Evolutionary conservation across 2,113 vertebrate species (phyloP), one percentile per base, ranked within the genome.

Genomic region (Paedocypris sp.): DNA sequence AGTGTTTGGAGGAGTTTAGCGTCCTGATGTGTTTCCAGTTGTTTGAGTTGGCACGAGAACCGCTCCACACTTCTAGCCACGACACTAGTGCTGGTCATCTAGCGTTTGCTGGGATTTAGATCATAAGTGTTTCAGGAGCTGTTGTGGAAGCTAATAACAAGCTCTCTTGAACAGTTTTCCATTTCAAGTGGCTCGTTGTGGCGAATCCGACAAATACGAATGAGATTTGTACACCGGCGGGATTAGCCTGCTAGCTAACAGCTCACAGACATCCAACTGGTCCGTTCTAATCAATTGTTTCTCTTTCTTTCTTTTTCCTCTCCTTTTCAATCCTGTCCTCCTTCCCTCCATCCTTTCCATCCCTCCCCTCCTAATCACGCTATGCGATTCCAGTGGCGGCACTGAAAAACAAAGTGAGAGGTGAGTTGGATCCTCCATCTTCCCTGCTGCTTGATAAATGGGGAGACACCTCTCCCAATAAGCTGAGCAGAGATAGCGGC

Each of bases 351-450:
- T 48, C 33, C 35, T 41, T 53, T 53, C 36, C 33, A 26, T 36
- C 60, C 60, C 33, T 18, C 46, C 32, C 38, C 50, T 43, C 19
- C 36, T 46, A 23, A 42, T 66, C 46, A 43, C 26, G 54, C 69
- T 54, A 33, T 72, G 63, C 73, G 42, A 73, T 77, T 74, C 68
- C 81, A 87, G 85, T 73, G 80, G 80, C 82, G 78, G 83, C 83
- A 73, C 80, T 79, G 70, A 87, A 86, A 80, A 83, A 79, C 77
- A 86, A 85, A 84, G 78, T 71, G 50, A 78, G 80, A 86, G 85
- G 85, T 87, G 82, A 87, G 85, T 85, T 23, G 48, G 49, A 41
- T 62, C 60, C 64, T 65, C 66, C 53, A 52, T 69, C 51, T 59
- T 58, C 52, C 33, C 42, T 25, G 53, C 60, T 59, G 33, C 59